Evolutionary conservation across 2,888 invertebrate genomes (phyloP).

Genomic region (Gymnoscelis rufifasciata): DNA sequence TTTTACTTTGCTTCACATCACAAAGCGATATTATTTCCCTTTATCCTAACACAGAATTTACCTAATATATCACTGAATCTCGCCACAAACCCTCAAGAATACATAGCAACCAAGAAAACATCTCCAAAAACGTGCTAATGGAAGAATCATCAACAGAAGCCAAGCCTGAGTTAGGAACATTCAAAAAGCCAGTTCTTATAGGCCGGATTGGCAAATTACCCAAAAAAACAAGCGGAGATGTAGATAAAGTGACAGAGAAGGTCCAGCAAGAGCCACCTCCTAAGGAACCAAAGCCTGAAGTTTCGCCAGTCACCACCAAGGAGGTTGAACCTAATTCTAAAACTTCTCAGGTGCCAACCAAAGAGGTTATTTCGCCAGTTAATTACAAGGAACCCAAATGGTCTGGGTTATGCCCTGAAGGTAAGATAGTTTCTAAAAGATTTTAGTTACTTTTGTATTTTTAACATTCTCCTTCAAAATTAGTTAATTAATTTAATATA

Average conservation of each 20-base stretch:
- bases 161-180: slow-evolving; percentile 28
- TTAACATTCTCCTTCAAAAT: too few relatives aligned
- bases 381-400: slow-evolving; percentile 90
- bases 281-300: slow-evolving; percentile 27
- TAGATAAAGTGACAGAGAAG: slow-evolving; percentile 25
- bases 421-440: slow-evolving; percentile 30
- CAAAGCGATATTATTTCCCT: too few relatives aligned
- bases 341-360: slow-evolving; percentile 38
- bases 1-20: too few relatives aligned
- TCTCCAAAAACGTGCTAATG: background rate
- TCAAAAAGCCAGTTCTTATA: slow-evolving; percentile 76
- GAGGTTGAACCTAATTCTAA: slow-evolving; percentile 27
- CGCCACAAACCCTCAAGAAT: background rate
- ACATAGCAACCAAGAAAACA: background rate
- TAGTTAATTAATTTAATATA: background rate
- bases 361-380: slow-evolving; percentile 65
- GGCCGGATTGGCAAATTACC: slow-evolving; percentile 77
- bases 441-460: too few relatives aligned
- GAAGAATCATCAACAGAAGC: background rate
- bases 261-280: slow-evolving; percentile 5
- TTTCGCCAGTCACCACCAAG: background rate
- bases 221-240: slow-evolving; percentile 51
- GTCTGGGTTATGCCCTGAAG: slow-evolving; percentile 83
- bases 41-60: too few relatives aligned
- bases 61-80: too few relatives aligned